Percentiles rank a stretch among this genome's conserved stretches.
Evolutionary conservation across 2,113 vertebrate genomes (phyloP).

Genomic region (Cynocephalus volans): DNA sequence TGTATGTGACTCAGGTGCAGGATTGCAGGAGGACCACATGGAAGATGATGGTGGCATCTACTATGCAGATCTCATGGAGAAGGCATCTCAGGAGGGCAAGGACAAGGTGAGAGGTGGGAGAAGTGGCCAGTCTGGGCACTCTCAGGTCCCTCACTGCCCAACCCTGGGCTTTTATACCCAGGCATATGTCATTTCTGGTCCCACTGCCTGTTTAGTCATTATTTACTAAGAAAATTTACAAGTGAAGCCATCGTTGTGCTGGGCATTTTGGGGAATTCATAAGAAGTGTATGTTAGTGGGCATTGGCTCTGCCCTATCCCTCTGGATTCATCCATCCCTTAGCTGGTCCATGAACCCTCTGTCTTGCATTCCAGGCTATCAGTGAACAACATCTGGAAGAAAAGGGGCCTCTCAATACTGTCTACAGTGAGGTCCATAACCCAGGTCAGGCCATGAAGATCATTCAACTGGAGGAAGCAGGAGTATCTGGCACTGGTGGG

Average conservation of each 20-base stretch:
- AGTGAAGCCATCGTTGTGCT: background rate
- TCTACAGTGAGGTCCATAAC: background rate
- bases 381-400: background rate
- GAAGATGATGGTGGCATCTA: background rate
- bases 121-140: background rate
- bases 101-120: background rate
- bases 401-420: accelerated
- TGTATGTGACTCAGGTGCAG: background rate
- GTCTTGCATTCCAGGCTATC: background rate
- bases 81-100: background rate
- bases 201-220: accelerated
- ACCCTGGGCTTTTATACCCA: background rate
- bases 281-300: too few relatives aligned
- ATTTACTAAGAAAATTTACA: background rate
- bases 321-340: too few relatives aligned
- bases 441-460: background rate
- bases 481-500: background rate
- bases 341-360: background rate
- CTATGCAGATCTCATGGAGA: background rate
- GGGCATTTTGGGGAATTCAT: background rate
- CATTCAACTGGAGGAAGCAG: background rate
- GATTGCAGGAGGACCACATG: background rate
- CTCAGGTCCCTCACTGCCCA: too few relatives aligned
- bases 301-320: background rate
- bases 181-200: background rate